Evolutionary conservation across 2,113 vertebrate species (phyloP), one percentile per base, ranked within the genome.

Genomic region (Girardinichthys multiradiatus): DNA sequence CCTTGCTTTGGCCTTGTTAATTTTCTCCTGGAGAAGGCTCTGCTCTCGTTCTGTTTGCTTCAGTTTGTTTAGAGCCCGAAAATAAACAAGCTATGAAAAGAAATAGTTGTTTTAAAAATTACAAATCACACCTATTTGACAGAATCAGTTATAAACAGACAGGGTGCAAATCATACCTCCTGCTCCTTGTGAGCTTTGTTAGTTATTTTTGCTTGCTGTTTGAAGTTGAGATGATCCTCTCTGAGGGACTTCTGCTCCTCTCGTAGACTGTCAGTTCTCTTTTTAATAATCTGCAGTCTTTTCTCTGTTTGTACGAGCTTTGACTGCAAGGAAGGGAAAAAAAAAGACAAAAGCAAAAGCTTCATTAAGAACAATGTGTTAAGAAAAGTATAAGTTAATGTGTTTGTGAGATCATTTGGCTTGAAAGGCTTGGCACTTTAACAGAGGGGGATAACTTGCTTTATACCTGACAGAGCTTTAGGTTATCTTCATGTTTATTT

Each of bases 381-480:
- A n/a, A 30, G 37, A 30, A 27, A 14, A 28, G 33, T 29, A 28
- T 14, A 35, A 39, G 37, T 3, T 2, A 12, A 27, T 0, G 10
- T 7, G 60, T 12, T 11, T n/a, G 57, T 33, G 1, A 4, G 45
- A 70, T 63, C 59, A 62, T 42, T 29, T n/a, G 42, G 28, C 10
- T 0, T 29, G 21, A 30, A 71, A 33, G 2, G 30, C 68, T 15
- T 69, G 59, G 81, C 57, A 19, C 48, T 28, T 39, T 62, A 68
- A 57, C 54, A 72, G 58, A 74, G 42, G 13, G 64, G 39, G 7
- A 67, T 57, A 7, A 48, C 42, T 45, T 51, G 6, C 54, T 51
- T 70, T 57, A 72, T 61, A 86, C 88, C 82, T 90, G 86, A 68
- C 68, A 83, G 31, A 86, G 77, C 35, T 74, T 69, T 62, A 88